phyloP scores from a whole-genome alignment of 1,140 invertebrate genomes.

The Paracyclopina nana region DNA sequence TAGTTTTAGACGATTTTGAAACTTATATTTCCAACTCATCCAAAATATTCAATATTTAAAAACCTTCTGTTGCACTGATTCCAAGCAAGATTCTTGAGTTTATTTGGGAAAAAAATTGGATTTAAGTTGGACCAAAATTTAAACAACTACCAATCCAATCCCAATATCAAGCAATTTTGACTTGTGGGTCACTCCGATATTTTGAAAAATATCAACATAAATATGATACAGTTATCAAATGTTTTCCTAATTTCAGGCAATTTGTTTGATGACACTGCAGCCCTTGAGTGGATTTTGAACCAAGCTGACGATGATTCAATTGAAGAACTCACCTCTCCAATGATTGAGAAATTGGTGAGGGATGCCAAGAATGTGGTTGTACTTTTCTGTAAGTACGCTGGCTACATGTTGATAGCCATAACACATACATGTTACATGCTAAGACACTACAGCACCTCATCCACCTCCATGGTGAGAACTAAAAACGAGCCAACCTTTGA shows the following conservation, averaged over 20 bases:
- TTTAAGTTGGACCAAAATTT: no score
- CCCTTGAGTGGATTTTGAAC: constrained; percentile 63
- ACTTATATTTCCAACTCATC: no score
- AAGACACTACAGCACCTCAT: background rate
- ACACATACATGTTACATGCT: constrained; percentile 14
- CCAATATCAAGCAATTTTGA: no score
- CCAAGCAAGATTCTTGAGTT: no score
- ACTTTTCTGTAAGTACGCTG: constrained; percentile 57
- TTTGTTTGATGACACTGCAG: constrained; percentile 70
- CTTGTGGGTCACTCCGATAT: no score
- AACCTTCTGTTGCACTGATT: no score
- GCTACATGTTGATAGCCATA: constrained; percentile 12
- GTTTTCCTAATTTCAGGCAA: constrained; percentile 40
- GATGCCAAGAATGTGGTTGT: constrained; percentile 72
- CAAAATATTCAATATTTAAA: no score
- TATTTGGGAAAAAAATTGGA: no score
- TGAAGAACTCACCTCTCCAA: constrained; percentile 81
- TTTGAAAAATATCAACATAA: no score
- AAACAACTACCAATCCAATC: no score
- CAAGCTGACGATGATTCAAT: constrained; percentile 80
- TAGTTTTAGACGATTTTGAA: no score
- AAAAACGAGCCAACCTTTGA: background rate
- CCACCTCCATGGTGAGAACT: no score
- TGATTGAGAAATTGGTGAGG: constrained; percentile 69
- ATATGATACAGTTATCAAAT: background rate